These are phyloP conservation scores for Ranitomeya variabilis DNA, from an alignment of 2,113 vertebrate species.

Conservation along the genomic window DNA sequence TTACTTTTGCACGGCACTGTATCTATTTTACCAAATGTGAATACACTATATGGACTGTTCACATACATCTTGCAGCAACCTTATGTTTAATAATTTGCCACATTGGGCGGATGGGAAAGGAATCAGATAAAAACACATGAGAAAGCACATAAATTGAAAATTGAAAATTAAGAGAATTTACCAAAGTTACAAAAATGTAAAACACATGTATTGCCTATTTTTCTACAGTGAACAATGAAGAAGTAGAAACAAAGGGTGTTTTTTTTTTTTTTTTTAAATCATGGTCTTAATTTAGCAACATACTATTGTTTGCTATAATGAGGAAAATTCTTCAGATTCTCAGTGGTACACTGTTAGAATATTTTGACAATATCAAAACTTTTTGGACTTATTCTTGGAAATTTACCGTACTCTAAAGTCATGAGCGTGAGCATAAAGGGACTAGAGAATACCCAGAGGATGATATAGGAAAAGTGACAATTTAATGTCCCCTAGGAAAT, in stretches of 20 bases:
- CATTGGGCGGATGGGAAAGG: not conserved
- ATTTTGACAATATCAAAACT: not conserved
- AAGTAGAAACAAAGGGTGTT: not conserved
- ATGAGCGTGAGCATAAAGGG: not conserved
- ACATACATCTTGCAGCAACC: not conserved
- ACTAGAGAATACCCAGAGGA: not conserved
- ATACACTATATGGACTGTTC: not conserved
- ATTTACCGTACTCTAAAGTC: not conserved
- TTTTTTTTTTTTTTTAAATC: not conserved
- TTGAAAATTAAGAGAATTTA: too few species aligned
- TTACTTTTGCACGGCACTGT: not conserved
- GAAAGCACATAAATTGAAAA: not conserved
- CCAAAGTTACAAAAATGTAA: not conserved
- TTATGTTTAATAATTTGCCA: not conserved
- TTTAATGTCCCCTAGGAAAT: conserved; percentile 36
- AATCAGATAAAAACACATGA: not conserved
- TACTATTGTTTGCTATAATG: not conserved
- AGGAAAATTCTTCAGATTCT: not conserved
- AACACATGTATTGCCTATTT: not conserved
- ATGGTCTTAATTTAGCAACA: not conserved
- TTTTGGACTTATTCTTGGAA: not conserved
- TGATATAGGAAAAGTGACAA: conserved; percentile 2
- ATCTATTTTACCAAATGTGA: not conserved
- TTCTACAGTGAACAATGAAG: not conserved
- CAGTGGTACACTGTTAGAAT: not conserved